phyloP scores from a whole-genome alignment of 2,113 vertebrate species.

The Cricetomys ansorgei region DNA sequence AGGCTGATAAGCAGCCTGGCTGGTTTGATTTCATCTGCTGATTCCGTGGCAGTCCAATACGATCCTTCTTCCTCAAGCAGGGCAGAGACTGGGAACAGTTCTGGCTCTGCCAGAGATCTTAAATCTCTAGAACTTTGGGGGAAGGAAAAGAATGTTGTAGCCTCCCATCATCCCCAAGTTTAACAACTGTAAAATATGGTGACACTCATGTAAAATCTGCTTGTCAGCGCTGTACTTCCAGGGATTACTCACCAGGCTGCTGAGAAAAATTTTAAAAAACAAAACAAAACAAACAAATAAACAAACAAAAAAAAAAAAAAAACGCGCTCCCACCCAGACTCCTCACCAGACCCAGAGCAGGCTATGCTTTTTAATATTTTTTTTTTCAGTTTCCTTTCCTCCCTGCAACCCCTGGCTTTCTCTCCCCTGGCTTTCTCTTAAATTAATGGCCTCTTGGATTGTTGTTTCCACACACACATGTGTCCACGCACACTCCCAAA shows the following conservation, averaged over 20 bases:
- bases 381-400: neutral
- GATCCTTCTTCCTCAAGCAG: neutral
- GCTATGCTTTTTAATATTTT: neutral
- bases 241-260: neutral
- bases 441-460: neutral
- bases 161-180: neutral
- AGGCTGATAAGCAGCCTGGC: conserved; percentile 70
- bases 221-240: neutral
- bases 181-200: neutral
- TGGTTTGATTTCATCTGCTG: conserved; percentile 60
- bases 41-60: neutral
- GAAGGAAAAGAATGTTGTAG: neutral
- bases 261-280: no score
- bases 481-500: no score
- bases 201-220: conserved; percentile 13
- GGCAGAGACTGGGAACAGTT: neutral
- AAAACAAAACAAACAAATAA: no score
- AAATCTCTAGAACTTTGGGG: conserved; percentile 19
- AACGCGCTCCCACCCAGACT: no score
- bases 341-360: neutral
- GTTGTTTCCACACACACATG: neutral
- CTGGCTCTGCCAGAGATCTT: neutral
- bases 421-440: neutral
- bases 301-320: no score
- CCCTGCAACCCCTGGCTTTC: no score